A percentile compares a stretch with the other conserved stretches of the same genome.
These are phyloP conservation scores for Euzophera pinguis DNA, from an alignment of 2,888 invertebrate genomes.

Conservation along the genomic window DNA sequence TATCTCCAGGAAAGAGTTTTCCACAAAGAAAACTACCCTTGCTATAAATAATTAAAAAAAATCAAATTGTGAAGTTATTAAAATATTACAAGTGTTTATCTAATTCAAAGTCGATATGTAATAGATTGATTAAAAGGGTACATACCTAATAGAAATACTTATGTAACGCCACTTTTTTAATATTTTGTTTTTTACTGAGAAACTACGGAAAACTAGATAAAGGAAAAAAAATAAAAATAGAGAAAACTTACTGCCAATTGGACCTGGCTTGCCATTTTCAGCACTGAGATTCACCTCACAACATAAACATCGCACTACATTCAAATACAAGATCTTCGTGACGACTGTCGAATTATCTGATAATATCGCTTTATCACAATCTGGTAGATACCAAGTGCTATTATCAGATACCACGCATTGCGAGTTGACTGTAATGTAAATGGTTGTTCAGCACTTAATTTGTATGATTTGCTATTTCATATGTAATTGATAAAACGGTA, in stretches of 20 bases:
- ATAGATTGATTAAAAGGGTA: not conserved
- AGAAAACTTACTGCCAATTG: conserved; percentile 57
- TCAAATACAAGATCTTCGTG: conserved; percentile 36
- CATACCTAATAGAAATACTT: not conserved
- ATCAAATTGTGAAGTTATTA: not conserved
- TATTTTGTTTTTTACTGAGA: no score
- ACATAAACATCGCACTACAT: conserved; percentile 33
- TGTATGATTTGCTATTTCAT: not conserved
- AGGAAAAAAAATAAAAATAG: not conserved
- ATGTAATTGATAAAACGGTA: not conserved
- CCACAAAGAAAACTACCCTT: no score
- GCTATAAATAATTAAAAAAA: no score
- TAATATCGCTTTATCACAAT: conserved; percentile 48
- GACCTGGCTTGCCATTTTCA: conserved; percentile 56
- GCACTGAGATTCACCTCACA: conserved; percentile 48
- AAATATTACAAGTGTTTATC: not conserved
- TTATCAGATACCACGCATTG: conserved; percentile 36
- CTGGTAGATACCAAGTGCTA: conserved; percentile 35
- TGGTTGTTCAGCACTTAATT: not conserved
- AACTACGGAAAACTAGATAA: no score
- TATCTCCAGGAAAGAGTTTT: no score
- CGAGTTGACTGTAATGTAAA: conserved; percentile 15
- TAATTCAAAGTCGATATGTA: not conserved
- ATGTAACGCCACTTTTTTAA: not conserved
- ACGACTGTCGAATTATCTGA: conserved; percentile 17